These are phyloP conservation scores for Rhincodon typus DNA, from an alignment of 2,797 vertebrate species.

Conservation along the genomic window DNA sequence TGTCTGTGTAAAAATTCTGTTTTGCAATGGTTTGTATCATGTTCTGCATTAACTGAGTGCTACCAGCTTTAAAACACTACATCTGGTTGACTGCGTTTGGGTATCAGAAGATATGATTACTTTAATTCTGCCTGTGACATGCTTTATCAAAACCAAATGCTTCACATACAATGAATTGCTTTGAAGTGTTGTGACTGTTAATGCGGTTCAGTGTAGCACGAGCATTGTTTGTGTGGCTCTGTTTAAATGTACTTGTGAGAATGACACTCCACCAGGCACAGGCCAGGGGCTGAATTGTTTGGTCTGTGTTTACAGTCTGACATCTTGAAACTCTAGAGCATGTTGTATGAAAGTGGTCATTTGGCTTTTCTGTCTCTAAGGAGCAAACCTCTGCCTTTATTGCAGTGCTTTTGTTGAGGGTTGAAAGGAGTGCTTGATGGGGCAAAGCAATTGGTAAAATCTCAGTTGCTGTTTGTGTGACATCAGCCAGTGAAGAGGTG, in stretches of 20 bases:
- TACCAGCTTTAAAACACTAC: background rate
- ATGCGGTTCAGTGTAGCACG: background rate
- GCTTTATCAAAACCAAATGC: background rate
- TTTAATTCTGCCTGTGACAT: background rate
- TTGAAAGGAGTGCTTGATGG: background rate
- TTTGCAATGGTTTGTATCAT: background rate
- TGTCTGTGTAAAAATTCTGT: background rate
- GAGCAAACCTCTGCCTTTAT: background rate
- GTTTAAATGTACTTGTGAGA: background rate
- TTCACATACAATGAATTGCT: background rate
- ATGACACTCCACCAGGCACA: background rate
- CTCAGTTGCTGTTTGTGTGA: background rate
- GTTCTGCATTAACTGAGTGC: background rate
- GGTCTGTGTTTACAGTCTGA: background rate
- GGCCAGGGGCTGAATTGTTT: background rate
- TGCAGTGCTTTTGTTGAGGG: background rate
- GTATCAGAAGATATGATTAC: background rate
- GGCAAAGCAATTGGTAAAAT: background rate
- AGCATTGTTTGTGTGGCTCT: background rate
- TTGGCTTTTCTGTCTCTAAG: too few relatives aligned
- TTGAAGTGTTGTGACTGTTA: background rate
- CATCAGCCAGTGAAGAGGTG: background rate
- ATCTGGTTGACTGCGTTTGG: background rate
- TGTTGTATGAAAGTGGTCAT: background rate
- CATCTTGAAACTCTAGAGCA: background rate